Conservation (phyloP, 2,888 invertebrate species). For the Trileptium ribeirensis region DNA sequence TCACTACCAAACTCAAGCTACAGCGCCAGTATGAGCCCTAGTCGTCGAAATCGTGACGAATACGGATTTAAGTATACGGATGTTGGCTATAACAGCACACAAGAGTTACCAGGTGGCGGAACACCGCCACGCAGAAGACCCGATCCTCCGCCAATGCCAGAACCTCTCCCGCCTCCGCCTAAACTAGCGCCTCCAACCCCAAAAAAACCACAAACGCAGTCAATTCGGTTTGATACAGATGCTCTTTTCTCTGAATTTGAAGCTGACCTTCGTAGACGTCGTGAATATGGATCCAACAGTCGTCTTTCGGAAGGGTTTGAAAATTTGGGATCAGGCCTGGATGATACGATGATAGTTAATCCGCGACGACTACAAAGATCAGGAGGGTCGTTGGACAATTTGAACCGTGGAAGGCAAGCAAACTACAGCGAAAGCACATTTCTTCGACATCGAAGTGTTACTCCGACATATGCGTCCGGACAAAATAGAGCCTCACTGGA, state of each 20-base stretch:
- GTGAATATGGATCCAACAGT: neutral
- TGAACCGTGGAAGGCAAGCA: neutral
- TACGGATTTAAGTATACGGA: neutral
- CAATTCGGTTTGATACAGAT: neutral
- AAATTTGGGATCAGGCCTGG: neutral
- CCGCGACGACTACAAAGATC: neutral
- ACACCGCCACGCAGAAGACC: neutral
- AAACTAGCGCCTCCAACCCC: neutral
- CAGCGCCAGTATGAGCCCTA: too few species aligned
- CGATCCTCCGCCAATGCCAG: neutral
- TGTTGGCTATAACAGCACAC: neutral
- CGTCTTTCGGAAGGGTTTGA: too few species aligned
- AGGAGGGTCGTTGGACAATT: too few species aligned
- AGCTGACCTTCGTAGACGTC: neutral
- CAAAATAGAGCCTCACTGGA: neutral
- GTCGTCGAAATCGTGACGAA: too few species aligned
- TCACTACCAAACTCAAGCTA: too few species aligned
- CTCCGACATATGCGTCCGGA: neutral
- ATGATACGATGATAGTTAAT: neutral
- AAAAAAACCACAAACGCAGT: neutral
- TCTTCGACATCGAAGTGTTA: neutral
- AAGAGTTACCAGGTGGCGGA: neutral
- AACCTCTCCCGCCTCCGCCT: neutral
- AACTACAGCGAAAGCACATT: neutral
- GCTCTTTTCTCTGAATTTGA: neutral